Evolutionary conservation across 2,888 invertebrate species (phyloP).

Genomic region (Stenchaetothrips biformis): DNA sequence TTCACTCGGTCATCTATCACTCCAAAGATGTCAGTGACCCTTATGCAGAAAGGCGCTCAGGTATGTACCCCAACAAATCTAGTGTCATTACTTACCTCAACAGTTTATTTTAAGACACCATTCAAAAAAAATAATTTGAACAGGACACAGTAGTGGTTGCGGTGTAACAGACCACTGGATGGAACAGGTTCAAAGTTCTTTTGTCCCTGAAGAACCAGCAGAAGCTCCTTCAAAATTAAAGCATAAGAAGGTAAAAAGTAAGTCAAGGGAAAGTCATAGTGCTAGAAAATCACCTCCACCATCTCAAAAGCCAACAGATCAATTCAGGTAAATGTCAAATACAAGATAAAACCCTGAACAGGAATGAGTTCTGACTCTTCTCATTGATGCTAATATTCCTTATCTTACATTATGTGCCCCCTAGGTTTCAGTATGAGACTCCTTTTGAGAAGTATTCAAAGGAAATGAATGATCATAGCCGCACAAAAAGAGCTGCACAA

Average conservation of each 20-base stretch:
- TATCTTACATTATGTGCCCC: background rate
- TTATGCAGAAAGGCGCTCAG: constrained; percentile 68
- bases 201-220: constrained; percentile 42
- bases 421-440: constrained; percentile 11
- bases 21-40: constrained; percentile 85
- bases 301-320: constrained; percentile 4
- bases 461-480: constrained; percentile 30
- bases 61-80: constrained; percentile 50
- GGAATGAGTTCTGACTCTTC: background rate
- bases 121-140: constrained; percentile 16
- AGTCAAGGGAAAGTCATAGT: constrained; percentile 30
- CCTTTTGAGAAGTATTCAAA: constrained; percentile 29
- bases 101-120: background rate
- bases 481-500: constrained; percentile 50
- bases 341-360: background rate
- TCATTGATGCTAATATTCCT: background rate
- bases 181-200: constrained; percentile 67
- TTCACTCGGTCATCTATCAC: constrained; percentile 91
- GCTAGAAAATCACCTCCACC: background rate
- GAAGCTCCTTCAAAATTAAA: constrained; percentile 21
- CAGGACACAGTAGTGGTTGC: constrained; percentile 81
- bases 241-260: background rate
- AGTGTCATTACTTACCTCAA: constrained; percentile 11
- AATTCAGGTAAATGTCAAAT: background rate
- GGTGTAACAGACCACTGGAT: constrained; percentile 91